Percentiles rank a stretch among this genome's conserved stretches.
phyloP scores from a whole-genome alignment of 2,113 vertebrate genomes.

The Xiphias gladius region DNA sequence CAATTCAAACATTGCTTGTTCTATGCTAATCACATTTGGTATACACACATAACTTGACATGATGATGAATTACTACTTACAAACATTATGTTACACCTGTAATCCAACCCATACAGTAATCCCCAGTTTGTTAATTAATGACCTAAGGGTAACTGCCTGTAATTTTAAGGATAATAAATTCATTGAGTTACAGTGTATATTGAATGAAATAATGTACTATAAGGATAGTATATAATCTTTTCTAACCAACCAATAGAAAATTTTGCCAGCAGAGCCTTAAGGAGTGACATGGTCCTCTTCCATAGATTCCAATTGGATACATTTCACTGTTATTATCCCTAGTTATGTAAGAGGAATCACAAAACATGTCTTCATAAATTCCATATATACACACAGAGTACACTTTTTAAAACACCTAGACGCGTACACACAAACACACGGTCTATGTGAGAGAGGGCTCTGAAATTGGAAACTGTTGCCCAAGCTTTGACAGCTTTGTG shows the following conservation, averaged over 20 bases:
- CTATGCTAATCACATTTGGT: not conserved
- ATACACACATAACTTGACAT: not conserved
- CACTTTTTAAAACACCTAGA: constrained; percentile 37
- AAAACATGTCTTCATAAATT: constrained; percentile 36
- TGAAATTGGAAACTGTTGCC: constrained; percentile 56
- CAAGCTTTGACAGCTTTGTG: constrained; percentile 58
- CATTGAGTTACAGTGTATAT: not conserved
- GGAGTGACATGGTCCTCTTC: not conserved
- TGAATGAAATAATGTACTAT: not conserved
- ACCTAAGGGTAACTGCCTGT: not conserved
- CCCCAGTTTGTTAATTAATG: not conserved
- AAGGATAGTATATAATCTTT: not conserved
- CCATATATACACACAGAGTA: constrained; percentile 4
- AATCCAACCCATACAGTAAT: not conserved
- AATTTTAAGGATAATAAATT: not conserved
- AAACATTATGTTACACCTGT: not conserved
- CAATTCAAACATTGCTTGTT: not conserved
- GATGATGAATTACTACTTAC: too few species aligned
- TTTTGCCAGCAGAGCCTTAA: not conserved
- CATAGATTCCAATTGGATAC: not conserved
- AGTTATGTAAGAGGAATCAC: constrained; percentile 54
- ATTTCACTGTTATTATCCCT: constrained; percentile 44
- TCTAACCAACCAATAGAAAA: not conserved
- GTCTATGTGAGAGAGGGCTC: constrained; percentile 17
- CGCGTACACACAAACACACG: not conserved